Evolutionary conservation across 1,140 invertebrate genomes (phyloP).

Genomic region (Aphaenogaster rudis): DNA sequence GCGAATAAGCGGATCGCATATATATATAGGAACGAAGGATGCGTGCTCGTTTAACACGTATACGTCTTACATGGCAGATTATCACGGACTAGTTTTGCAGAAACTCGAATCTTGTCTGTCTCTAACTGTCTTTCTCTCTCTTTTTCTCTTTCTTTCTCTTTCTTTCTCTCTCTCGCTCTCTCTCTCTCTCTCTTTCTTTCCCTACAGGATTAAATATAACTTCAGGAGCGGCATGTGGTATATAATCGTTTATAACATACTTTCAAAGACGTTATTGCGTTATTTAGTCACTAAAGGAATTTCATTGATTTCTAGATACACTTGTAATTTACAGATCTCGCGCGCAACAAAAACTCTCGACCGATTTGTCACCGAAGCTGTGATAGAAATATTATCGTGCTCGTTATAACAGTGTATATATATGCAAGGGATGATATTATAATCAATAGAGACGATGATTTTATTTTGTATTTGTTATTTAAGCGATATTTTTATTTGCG

Average conservation of each 20-base stretch:
- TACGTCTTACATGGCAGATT: constrained; percentile 78
- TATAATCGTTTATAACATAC: constrained; percentile 72
- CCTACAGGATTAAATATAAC: constrained; percentile 62
- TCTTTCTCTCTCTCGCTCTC: background rate
- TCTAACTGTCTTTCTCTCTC: constrained; percentile 13
- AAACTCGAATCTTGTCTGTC: constrained; percentile 61
- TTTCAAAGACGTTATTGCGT: constrained; percentile 76
- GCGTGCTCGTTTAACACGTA: constrained; percentile 76
- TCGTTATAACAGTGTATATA: constrained; percentile 45
- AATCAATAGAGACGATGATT: constrained; percentile 47
- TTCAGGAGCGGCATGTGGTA: constrained; percentile 66
- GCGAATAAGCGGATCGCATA: constrained; percentile 60
- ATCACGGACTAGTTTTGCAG: constrained; percentile 78
- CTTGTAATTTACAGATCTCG: constrained; percentile 71
- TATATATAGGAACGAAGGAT: constrained; percentile 66
- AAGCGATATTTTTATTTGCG: constrained; percentile 54
- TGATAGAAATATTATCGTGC: constrained; percentile 49
- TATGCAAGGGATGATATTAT: constrained; percentile 43
- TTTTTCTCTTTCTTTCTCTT: constrained; percentile 13
- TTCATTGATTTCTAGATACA: constrained; percentile 69
- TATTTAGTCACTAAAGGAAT: constrained; percentile 71
- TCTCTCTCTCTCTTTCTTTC: constrained; percentile 6
- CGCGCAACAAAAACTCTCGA: constrained; percentile 42
- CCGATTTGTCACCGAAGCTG: background rate
- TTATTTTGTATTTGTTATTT: constrained; percentile 40